phyloP scores from a whole-genome alignment of 2,888 invertebrate species.

The Xestobium rufovillosum region DNA sequence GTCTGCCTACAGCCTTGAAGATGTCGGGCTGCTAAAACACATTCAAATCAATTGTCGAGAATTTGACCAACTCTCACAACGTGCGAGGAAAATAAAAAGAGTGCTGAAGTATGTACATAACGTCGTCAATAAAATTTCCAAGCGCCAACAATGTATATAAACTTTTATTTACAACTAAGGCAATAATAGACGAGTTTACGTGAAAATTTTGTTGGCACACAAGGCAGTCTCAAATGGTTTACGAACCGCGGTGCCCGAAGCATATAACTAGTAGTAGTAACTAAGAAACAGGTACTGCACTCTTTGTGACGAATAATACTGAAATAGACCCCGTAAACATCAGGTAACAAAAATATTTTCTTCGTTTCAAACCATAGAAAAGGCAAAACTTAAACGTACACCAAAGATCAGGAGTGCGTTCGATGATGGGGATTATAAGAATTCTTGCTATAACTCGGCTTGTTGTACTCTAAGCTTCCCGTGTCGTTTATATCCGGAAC shows the following conservation, averaged over 20 bases:
- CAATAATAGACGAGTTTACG: slow-evolving; percentile 22
- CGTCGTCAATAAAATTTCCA: slow-evolving; percentile 29
- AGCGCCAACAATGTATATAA: slow-evolving; percentile 26
- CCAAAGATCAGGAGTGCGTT: slow-evolving; percentile 36
- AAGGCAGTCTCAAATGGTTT: slow-evolving; percentile 28
- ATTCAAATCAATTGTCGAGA: no score
- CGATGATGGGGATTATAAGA: slow-evolving; percentile 36
- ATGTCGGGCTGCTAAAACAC: no score
- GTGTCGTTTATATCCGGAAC: slow-evolving; percentile 32
- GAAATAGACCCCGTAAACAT: neutral
- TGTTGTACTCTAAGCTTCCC: slow-evolving; percentile 33
- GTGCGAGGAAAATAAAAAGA: no score
- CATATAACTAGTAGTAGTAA: no score
- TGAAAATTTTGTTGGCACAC: slow-evolving; percentile 24
- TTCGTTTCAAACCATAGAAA: slow-evolving; percentile 4
- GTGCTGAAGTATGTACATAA: no score
- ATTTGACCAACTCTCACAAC: no score
- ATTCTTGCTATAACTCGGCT: slow-evolving; percentile 38
- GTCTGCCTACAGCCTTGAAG: no score
- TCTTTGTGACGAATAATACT: neutral
- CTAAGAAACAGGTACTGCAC: no score
- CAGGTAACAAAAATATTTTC: slow-evolving; percentile 9
- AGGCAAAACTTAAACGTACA: slow-evolving; percentile 27
- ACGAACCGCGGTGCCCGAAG: no score
- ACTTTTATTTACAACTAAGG: slow-evolving; percentile 27